phyloP scores from a whole-genome alignment of 2,113 vertebrate genomes.

The Glaucomys volans region DNA sequence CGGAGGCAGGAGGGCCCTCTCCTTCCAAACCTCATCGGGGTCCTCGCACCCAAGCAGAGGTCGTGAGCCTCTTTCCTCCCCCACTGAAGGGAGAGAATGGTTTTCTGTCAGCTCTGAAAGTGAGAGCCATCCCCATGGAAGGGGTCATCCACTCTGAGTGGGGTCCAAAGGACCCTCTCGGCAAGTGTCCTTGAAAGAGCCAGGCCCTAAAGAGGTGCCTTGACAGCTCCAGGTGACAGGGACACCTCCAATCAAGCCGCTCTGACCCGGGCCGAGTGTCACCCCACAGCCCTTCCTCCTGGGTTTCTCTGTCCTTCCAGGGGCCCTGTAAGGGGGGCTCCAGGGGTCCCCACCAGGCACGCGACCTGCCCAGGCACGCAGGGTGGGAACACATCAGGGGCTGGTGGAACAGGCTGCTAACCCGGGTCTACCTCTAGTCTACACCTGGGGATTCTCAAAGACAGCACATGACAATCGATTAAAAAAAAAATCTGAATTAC shows the following conservation, averaged over 20 bases:
- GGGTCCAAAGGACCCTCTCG: not conserved
- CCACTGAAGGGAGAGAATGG: not conserved
- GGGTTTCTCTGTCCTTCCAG: not conserved
- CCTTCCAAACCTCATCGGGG: not conserved
- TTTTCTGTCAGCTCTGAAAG: not conserved
- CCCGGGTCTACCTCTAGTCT: no score
- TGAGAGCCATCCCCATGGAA: accelerated
- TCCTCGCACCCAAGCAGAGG: not conserved
- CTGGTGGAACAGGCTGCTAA: not conserved
- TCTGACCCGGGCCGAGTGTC: not conserved
- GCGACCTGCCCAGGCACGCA: not conserved
- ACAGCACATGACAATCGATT: not conserved
- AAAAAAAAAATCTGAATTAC: not conserved
- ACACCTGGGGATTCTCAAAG: not conserved
- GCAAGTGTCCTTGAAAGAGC: not conserved
- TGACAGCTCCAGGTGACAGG: not conserved
- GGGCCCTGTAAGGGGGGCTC: accelerated
- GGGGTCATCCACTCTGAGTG: not conserved
- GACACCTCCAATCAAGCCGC: not conserved
- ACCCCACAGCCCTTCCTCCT: not conserved
- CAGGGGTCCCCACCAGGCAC: not conserved
- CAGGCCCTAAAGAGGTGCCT: not conserved
- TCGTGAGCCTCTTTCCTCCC: accelerated
- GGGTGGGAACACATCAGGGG: not conserved
- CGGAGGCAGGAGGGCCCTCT: not conserved